Evolutionary conservation across 2,113 vertebrate species (phyloP).

Genomic region (Thinocorus orbignyianus): DNA sequence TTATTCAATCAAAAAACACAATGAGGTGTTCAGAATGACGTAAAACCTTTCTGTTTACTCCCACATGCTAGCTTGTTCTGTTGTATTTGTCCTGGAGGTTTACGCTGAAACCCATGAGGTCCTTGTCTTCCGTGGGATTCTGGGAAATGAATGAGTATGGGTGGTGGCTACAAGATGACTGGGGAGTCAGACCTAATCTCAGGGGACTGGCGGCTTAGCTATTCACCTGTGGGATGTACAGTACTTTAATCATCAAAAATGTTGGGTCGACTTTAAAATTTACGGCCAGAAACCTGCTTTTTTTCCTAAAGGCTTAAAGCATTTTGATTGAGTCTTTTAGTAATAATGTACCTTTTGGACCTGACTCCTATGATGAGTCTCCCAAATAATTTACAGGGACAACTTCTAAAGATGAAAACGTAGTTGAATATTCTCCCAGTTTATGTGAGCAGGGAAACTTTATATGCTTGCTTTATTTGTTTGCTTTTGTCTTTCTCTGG

Average conservation of each 20-base stretch:
- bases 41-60: background rate
- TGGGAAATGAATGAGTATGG: background rate
- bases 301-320: background rate
- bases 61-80: background rate
- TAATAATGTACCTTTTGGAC: background rate
- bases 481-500: background rate
- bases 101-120: background rate
- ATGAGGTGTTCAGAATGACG: background rate
- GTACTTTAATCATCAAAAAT: background rate
- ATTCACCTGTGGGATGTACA: background rate
- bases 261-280: background rate
- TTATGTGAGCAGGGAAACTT: background rate
- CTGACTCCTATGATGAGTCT: background rate
- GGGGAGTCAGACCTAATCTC: no score
- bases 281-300: background rate
- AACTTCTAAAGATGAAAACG: background rate
- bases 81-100: background rate
- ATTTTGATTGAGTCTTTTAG: background rate
- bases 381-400: background rate
- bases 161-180: background rate
- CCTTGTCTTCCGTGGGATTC: background rate
- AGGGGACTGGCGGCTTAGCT: background rate
- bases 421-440: background rate
- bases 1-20: background rate
- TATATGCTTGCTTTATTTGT: background rate